A percentile compares a stretch with the other conserved stretches of the same genome.
Evolutionary conservation across 2,113 vertebrate genomes (phyloP).

Genomic region (Pica pica): DNA sequence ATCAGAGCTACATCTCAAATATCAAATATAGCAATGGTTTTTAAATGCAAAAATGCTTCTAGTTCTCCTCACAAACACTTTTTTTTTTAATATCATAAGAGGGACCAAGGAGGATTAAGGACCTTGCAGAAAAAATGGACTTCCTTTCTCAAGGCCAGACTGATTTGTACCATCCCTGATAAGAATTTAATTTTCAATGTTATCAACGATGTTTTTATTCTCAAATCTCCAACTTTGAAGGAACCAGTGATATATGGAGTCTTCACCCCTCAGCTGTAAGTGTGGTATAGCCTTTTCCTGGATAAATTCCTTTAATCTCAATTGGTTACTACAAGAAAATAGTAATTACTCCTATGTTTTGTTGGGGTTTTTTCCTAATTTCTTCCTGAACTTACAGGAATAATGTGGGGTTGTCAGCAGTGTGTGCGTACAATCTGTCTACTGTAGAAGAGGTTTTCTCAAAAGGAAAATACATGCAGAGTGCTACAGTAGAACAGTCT

Average conservation of each 20-base stretch:
- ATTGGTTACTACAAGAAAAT: background rate
- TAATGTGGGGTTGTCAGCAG: conserved; percentile 91
- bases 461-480: conserved; percentile 96
- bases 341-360: background rate
- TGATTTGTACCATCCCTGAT: conserved; percentile 90
- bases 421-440: conserved; percentile 88
- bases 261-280: conserved; percentile 94
- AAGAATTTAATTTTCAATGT: conserved; percentile 95
- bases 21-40: background rate
- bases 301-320: background rate
- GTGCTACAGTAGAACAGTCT: conserved; percentile 90
- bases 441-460: conserved; percentile 88
- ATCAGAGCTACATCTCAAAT: background rate
- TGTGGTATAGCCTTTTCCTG: background rate
- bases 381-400: conserved; percentile 71
- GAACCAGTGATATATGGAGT: conserved; percentile 90
- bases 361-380: background rate
- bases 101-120: conserved; percentile 90
- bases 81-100: conserved; percentile 65
- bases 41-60: background rate
- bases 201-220: conserved; percentile 88
- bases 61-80: background rate
- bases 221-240: conserved; percentile 76
- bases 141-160: conserved; percentile 92
- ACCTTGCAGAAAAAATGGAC: conserved; percentile 98